These are phyloP conservation scores for Xiphophorus birchmanni DNA, from an alignment of 2,797 vertebrate genomes.

Conservation along the genomic window DNA sequence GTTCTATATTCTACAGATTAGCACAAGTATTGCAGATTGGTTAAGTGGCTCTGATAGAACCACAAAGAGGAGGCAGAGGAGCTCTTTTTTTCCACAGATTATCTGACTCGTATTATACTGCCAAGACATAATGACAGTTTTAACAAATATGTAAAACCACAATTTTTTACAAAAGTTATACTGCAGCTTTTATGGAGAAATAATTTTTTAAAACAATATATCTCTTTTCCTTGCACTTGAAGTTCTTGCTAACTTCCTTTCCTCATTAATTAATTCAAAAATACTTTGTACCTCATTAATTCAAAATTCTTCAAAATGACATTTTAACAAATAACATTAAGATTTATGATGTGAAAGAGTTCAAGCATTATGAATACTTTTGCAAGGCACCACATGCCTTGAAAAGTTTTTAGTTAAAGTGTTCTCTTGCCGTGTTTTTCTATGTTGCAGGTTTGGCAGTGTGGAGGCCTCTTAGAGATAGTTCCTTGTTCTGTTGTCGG, in stretches of 20 bases:
- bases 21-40: neutral
- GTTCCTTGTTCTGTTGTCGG: slow-evolving; percentile 90
- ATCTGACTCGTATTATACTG: neutral
- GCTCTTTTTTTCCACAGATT: too few relatives aligned
- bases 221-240: neutral
- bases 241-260: too few relatives aligned
- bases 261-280: neutral
- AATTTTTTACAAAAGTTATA: neutral
- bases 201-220: neutral
- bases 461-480: slow-evolving; percentile 88
- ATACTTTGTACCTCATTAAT: neutral
- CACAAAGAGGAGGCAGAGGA: too few relatives aligned
- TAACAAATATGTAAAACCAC: neutral
- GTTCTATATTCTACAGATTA: neutral
- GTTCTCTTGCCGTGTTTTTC: neutral
- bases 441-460: slow-evolving; percentile 85
- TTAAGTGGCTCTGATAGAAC: neutral
- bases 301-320: neutral
- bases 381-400: neutral
- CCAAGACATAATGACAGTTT: neutral
- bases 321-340: neutral
- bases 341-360: neutral
- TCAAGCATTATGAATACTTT: neutral
- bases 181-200: neutral
- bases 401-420: neutral